phyloP scores from a whole-genome alignment of 2,888 invertebrate genomes.

The Apamea monoglypha region DNA sequence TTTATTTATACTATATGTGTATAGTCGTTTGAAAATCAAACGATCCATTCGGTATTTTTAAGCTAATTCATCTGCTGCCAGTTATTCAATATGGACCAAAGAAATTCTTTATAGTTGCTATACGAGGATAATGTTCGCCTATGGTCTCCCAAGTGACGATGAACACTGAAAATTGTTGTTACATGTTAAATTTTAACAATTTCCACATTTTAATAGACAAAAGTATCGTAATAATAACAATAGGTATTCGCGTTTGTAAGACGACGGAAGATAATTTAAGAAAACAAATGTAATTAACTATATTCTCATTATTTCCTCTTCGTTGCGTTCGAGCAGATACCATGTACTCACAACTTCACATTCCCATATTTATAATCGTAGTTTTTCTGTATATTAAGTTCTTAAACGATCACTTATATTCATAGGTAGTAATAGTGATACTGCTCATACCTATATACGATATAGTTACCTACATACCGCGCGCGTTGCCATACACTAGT shows the following conservation, averaged over 20 bases:
- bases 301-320: slow-evolving; percentile 52
- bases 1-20: slow-evolving; percentile 52
- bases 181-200: slow-evolving; percentile 86
- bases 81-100: slow-evolving; percentile 78
- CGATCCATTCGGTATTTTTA: slow-evolving; percentile 49
- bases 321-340: slow-evolving; percentile 53
- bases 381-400: slow-evolving; percentile 84
- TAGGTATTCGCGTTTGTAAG: slow-evolving; percentile 69
- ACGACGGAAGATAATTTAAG: slow-evolving; percentile 66
- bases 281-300: slow-evolving; percentile 49
- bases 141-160: slow-evolving; percentile 72
- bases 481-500: slow-evolving; percentile 87
- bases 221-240: slow-evolving; percentile 69
- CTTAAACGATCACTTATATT: slow-evolving; percentile 69
- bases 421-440: slow-evolving; percentile 73
- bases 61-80: slow-evolving; percentile 63
- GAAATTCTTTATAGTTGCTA: slow-evolving; percentile 72
- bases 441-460: slow-evolving; percentile 72
- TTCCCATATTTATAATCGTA: slow-evolving; percentile 79
- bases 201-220: slow-evolving; percentile 76
- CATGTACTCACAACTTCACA: slow-evolving; percentile 75
- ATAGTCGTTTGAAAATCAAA: slow-evolving; percentile 48
- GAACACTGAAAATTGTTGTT: slow-evolving; percentile 82
- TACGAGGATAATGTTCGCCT: slow-evolving; percentile 59
- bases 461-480: slow-evolving; percentile 86